A percentile compares a stretch with the other conserved stretches of the same genome.
Conservation (phyloP, 2,888 invertebrate genomes). For the Tanaodytes sp. region DNA sequence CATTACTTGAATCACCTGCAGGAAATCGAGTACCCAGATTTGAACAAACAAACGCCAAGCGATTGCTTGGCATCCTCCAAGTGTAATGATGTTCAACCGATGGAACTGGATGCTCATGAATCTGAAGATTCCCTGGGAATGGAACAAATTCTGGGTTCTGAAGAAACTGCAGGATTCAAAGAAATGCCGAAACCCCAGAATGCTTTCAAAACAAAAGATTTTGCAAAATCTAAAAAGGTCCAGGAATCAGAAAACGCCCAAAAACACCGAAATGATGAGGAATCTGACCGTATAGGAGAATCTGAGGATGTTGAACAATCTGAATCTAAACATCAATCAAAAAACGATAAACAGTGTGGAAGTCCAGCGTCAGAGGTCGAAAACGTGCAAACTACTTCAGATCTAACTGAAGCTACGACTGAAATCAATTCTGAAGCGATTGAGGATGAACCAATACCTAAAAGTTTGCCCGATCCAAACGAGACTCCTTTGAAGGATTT, state of each 20-base stretch:
- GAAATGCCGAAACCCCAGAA: too few relatives aligned
- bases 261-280: too few relatives aligned
- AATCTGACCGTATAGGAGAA: too few relatives aligned
- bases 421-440: too few relatives aligned
- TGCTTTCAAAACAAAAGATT: neutral
- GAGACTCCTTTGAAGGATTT: slow-evolving; percentile 63
- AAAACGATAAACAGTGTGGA: too few relatives aligned
- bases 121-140: neutral
- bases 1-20: slow-evolving; percentile 61
- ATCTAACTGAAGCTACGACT: slow-evolving; percentile 4
- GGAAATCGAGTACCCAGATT: slow-evolving; percentile 62
- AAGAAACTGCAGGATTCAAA: neutral
- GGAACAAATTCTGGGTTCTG: too few relatives aligned
- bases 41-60: slow-evolving; percentile 50
- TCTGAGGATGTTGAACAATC: too few relatives aligned
- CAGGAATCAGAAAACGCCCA: too few relatives aligned
- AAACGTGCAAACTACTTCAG: too few relatives aligned
- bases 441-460: neutral
- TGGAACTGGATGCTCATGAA: neutral
- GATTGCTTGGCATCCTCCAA: neutral
- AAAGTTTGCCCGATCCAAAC: slow-evolving; percentile 56
- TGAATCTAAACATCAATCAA: too few relatives aligned
- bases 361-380: too few relatives aligned
- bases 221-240: too few relatives aligned
- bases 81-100: neutral